These are phyloP conservation scores for Ivindomyrus marchei DNA, from an alignment of 2,113 vertebrate genomes.

Conservation along the genomic window DNA sequence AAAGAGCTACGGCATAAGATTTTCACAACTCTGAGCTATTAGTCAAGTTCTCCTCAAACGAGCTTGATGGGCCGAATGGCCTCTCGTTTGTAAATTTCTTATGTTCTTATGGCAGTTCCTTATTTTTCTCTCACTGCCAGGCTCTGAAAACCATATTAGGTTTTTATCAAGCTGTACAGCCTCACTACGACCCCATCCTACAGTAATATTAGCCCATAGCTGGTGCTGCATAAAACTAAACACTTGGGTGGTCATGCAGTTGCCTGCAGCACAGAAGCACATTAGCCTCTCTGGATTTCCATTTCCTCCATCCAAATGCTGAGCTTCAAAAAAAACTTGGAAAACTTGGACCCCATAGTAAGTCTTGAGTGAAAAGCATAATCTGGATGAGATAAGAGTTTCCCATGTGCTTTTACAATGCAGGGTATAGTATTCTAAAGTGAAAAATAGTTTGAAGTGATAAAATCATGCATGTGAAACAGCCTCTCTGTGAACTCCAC, in stretches of 20 bases:
- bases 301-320: neutral
- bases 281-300: neutral
- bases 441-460: neutral
- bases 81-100: no score
- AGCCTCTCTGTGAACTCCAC: neutral
- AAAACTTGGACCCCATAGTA: neutral
- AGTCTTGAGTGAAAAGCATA: neutral
- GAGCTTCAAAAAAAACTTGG: neutral
- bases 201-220: neutral
- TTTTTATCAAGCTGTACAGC: slow-evolving; percentile 8
- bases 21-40: no score
- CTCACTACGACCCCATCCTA: neutral
- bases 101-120: neutral
- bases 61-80: no score
- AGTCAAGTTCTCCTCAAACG: no score
- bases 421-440: neutral
- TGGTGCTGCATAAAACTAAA: slow-evolving; percentile 3
- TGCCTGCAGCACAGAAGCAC: neutral
- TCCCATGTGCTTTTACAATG: neutral
- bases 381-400: neutral
- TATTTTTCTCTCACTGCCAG: neutral
- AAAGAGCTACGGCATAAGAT: neutral
- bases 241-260: neutral
- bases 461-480: neutral
- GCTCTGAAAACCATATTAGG: neutral